These are phyloP conservation scores for Neodiprion lecontei DNA, from an alignment of 1,140 invertebrate genomes.

Conservation along the genomic window DNA sequence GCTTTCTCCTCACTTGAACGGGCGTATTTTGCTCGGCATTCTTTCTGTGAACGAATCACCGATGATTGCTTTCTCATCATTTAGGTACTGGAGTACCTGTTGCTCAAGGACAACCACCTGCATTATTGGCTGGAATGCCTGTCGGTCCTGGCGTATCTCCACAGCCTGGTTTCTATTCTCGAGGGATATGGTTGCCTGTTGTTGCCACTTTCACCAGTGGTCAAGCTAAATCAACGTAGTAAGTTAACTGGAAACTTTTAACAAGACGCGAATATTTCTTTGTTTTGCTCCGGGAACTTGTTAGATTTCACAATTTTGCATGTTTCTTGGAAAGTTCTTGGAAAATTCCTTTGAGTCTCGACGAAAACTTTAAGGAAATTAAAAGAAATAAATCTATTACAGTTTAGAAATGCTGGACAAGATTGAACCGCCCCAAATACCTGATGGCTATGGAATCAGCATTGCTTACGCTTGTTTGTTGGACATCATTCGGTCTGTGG, in stretches of 20 bases:
- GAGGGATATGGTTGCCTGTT: constrained; percentile 90
- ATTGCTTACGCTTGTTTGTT: constrained; percentile 91
- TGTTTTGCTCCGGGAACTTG: background rate
- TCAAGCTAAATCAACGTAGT: constrained; percentile 88
- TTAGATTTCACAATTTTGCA: constrained; percentile 8
- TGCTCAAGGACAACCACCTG: constrained; percentile 72
- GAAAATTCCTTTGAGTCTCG: background rate
- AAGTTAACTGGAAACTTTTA: constrained; percentile 59
- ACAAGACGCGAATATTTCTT: background rate
- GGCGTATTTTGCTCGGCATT: background rate
- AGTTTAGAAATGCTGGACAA: constrained; percentile 96
- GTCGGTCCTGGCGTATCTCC: constrained; percentile 81
- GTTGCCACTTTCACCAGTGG: constrained; percentile 85
- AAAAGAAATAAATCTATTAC: constrained; percentile 41
- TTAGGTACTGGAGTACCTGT: constrained; percentile 47
- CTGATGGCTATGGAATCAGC: constrained; percentile 95
- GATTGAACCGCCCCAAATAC: constrained; percentile 88
- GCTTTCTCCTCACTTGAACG: background rate
- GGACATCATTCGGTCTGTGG: constrained; percentile 85
- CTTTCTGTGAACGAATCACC: background rate
- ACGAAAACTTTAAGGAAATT: no score
- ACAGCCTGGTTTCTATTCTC: constrained; percentile 91
- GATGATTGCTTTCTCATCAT: background rate
- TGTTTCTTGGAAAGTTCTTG: background rate
- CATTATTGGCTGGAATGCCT: constrained; percentile 72